Evolutionary conservation across 2,888 invertebrate species (phyloP).

Genomic region (Chrysolina oricalcia): DNA sequence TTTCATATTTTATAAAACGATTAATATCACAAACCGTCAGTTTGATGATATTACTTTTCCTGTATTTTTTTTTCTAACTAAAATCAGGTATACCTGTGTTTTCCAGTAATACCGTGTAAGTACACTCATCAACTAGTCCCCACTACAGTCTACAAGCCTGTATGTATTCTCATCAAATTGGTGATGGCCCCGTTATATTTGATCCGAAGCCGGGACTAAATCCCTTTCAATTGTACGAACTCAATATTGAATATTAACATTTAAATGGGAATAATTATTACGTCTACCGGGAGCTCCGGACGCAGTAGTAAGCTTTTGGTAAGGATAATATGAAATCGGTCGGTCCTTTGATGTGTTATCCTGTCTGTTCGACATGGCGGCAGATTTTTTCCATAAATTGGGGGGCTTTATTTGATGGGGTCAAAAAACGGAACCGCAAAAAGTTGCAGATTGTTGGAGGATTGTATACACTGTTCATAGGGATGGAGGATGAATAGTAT

Average conservation of each 20-base stretch:
- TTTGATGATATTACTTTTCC: too few species aligned
- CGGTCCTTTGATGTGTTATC: constrained; percentile 25
- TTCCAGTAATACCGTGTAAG: too few species aligned
- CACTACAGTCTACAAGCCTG: constrained; percentile 29
- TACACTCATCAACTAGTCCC: not conserved
- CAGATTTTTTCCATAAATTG: not conserved
- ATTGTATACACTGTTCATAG: too few species aligned
- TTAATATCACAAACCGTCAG: too few species aligned
- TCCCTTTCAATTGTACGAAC: constrained; percentile 42
- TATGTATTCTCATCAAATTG: constrained; percentile 31
- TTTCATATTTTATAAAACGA: too few species aligned
- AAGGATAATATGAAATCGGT: constrained; percentile 6
- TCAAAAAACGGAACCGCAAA: not conserved
- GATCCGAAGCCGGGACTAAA: constrained; percentile 41
- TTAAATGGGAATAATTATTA: constrained; percentile 42
- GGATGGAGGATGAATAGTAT: too few species aligned
- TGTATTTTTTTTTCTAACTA: not conserved
- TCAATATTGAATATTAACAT: constrained; percentile 46
- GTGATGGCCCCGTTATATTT: constrained; percentile 36
- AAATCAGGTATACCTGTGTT: not conserved
- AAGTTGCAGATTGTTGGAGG: not conserved
- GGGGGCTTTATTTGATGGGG: not conserved
- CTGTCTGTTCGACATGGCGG: not conserved
- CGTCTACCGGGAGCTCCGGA: constrained; percentile 20
- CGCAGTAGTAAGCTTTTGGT: constrained; percentile 17